Evolutionary conservation across 1,140 invertebrate species (phyloP).

Genomic region (Tetranychus urticae): DNA sequence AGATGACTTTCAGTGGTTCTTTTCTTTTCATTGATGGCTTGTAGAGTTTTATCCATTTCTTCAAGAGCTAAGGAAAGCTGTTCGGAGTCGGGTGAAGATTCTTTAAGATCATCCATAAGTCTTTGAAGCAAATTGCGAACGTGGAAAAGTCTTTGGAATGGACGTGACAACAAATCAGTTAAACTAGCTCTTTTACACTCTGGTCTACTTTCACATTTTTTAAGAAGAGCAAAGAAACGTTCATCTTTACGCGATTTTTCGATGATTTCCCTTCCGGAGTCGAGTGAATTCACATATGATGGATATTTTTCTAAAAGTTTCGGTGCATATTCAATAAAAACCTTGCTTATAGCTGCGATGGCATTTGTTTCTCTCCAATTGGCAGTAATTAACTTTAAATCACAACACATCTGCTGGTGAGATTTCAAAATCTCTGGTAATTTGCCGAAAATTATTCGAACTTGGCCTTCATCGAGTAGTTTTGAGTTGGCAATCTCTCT

Average conservation of each 20-base stretch:
- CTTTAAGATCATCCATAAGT: slow-evolving; percentile 2
- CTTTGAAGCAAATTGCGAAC: slow-evolving; percentile 77
- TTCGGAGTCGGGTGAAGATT: slow-evolving; percentile 1
- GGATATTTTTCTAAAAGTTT: slow-evolving; percentile 75
- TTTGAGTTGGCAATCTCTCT: background rate
- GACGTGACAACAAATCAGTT: slow-evolving; percentile 79
- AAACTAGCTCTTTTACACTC: slow-evolving; percentile 86
- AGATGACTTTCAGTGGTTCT: slow-evolving; percentile 77
- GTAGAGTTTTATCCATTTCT: slow-evolving; percentile 3
- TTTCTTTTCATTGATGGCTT: slow-evolving; percentile 87
- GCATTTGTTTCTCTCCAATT: slow-evolving; percentile 60
- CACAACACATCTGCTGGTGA: slow-evolving; percentile 57
- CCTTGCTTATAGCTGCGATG: slow-evolving; percentile 46
- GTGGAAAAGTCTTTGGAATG: slow-evolving; percentile 81
- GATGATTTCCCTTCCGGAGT: slow-evolving; percentile 74
- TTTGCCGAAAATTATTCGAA: slow-evolving; percentile 88
- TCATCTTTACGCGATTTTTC: slow-evolving; percentile 74
- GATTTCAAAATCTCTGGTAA: slow-evolving; percentile 78
- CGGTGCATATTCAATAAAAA: slow-evolving; percentile 44
- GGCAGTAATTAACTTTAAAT: slow-evolving; percentile 36
- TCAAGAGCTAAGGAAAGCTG: slow-evolving; percentile 4
- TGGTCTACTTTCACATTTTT: slow-evolving; percentile 34
- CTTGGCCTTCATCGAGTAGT: slow-evolving; percentile 72
- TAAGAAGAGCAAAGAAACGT: slow-evolving; percentile 91
- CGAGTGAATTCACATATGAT: slow-evolving; percentile 91